These are phyloP conservation scores for Lontra canadensis DNA, from an alignment of 2,113 vertebrate species.

Conservation along the genomic window DNA sequence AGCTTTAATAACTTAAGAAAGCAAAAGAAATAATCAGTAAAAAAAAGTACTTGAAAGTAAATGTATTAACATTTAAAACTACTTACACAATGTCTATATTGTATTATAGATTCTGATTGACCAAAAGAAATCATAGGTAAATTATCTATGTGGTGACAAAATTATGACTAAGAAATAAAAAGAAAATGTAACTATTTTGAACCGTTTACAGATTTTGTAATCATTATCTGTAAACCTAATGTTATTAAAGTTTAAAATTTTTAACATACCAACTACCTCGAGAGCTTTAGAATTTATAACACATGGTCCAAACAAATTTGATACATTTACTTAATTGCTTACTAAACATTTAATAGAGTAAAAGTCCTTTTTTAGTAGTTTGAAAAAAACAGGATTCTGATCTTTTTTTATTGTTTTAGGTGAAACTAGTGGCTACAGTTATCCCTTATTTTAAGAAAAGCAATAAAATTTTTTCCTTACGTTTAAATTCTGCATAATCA, in stretches of 20 bases:
- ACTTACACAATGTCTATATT: conserved; percentile 32
- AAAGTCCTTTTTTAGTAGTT: conserved; percentile 55
- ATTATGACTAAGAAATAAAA: conserved; percentile 44
- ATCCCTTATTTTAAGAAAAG: conserved; percentile 29
- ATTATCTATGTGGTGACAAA: conserved; percentile 35
- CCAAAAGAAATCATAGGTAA: conserved; percentile 51
- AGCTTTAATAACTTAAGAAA: conserved; percentile 63
- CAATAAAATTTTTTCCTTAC: conserved; percentile 6
- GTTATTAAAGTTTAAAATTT: conserved; percentile 40
- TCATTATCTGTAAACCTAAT: background rate
- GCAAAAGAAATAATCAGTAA: conserved; percentile 21
- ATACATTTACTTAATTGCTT: conserved; percentile 16
- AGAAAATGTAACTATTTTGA: conserved; percentile 40
- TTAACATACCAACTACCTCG: conserved; percentile 10
- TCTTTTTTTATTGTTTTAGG: conserved; percentile 24
- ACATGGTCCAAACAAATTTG: background rate
- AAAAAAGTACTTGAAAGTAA: conserved; percentile 51
- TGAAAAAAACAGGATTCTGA: conserved; percentile 34
- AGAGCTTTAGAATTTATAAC: conserved; percentile 44
- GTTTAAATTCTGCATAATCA: conserved; percentile 42
- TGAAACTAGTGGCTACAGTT: conserved; percentile 48
- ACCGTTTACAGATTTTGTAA: background rate
- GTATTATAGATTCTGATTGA: background rate
- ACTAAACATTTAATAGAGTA: conserved; percentile 33
- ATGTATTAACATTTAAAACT: conserved; percentile 40